Evolutionary conservation across 2,888 invertebrate species (phyloP), one percentile per base, ranked within the genome.

Genomic region (Machimus rusticus): DNA sequence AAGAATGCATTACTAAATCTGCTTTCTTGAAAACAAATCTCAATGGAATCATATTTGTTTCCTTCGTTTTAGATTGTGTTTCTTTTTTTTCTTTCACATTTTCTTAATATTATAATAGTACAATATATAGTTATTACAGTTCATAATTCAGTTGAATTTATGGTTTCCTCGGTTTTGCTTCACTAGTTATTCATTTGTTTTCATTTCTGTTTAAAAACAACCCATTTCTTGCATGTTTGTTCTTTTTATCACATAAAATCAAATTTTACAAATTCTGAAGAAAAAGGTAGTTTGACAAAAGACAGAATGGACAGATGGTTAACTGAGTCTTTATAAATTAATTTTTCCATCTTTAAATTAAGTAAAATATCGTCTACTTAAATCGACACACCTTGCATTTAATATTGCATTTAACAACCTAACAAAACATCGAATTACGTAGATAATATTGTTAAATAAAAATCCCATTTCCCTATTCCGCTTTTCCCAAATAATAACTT

Each of bases 101-200:
- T 55, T 39, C n/a, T 84, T 84, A 46, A 51, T 28, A 43, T 78
- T 51, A 55, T 79, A 46, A 51, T 79, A 51, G 28, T 66, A 84
- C 82, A 84, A 84, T 84, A 84, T 39, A 84, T 19, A 39, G n/a
- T 66, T 66, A 34, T 66, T 34, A 84, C 57, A 66, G 37, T 84
- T 84, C 66, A 39, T n/a, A n/a, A n/a, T n/a, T n/a, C n/a, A n/a
- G n/a, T 84, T 84, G 82, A 66, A 2, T 84, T 84, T 28, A 66
- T 39, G 66, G 19, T 66, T 28, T 84, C 66, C 81, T 81, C 66
- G 34, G 39, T 82, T 66, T 82, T 31, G n/a, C 23, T 19, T 19
- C 28, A 12, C 55, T 84, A 28, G 39, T 34, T 16, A 51, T 39
- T 28, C 16, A 55, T 55, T 55, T 31, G 23, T 12, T 51, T 76